Evolutionary conservation across 2,888 invertebrate genomes (phyloP), one percentile per base, ranked within the genome.

Genomic region (Anthrax anthrax): DNA sequence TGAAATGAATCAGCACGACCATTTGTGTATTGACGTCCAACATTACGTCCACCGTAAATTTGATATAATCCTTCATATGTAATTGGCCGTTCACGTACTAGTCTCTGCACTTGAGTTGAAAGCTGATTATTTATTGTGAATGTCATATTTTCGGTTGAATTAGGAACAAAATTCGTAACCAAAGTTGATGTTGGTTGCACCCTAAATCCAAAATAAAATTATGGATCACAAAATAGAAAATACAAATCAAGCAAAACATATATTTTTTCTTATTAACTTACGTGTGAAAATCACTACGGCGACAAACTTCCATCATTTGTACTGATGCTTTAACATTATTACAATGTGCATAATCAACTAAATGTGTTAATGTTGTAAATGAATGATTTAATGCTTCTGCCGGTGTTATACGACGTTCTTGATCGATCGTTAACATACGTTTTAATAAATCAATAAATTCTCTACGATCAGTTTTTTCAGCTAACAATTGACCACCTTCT

Each of bases 381-480:
- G 90, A 85, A 71, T 96, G 96, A 68, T 90, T 90, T 56, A 96
- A 67, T 13, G 96, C 96, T 69, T 95, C 94, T 36, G 89, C 90
- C 0, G 98, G 98, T 18, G 89, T 91, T 59, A 97, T 89, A 44
- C 98, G 77, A 46, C 94, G 75, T 67, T 96, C 96, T 81, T 90
- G 91, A 74, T 98, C 97, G 80, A 98, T 88, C 16, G 95, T 95
- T 47, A 99, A 77, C 98, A 99, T 99, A 59, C 91, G 77, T 71
- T 97, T 97, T 44, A 98, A 73, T 58, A 99, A 77, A 71, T 97
- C 96, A 56, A 98, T 96, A 63, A 98, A 98, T 68, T 98, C 96
- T 58, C 90, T 77, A 50, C 97, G 77, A 69, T 99, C 98, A 27
- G 92, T 89, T 67, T 96, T 96, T 70, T 98, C 98, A 0, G 95